phyloP scores from a whole-genome alignment of 2,888 invertebrate genomes.

The Sinelater perroti region DNA sequence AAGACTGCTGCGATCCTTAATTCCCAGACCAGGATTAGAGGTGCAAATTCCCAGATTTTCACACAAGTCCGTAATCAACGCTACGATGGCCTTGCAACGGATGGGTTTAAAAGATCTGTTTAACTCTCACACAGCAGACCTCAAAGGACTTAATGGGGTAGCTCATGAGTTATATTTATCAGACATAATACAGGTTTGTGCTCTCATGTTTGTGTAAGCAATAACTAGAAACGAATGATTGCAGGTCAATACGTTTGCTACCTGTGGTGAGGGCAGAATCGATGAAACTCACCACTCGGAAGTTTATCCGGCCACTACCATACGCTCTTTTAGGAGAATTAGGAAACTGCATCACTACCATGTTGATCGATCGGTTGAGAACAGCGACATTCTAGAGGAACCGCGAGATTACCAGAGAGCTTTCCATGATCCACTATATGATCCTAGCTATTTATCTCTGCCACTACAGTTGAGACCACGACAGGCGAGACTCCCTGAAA shows the following conservation, averaged over 20 bases:
- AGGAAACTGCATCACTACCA: constrained; percentile 51
- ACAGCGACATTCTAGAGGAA: constrained; percentile 56
- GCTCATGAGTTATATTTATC: constrained; percentile 83
- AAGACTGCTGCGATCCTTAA: constrained; percentile 74
- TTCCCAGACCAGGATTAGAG: constrained; percentile 80
- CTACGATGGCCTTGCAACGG: constrained; percentile 77
- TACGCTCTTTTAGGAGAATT: constrained; percentile 50
- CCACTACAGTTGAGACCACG: constrained; percentile 76
- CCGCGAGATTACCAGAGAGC: constrained; percentile 73
- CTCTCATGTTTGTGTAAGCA: too few relatives aligned
- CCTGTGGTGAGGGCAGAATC: constrained; percentile 78
- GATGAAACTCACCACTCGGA: constrained; percentile 82
- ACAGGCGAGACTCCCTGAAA: constrained; percentile 75
- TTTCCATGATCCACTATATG: constrained; percentile 72
- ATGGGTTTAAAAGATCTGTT: constrained; percentile 87
- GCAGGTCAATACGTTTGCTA: constrained; percentile 84
- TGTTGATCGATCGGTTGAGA: constrained; percentile 43
- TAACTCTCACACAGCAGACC: constrained; percentile 77
- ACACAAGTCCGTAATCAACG: constrained; percentile 83
- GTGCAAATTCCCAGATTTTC: constrained; percentile 86
- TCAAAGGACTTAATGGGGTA: constrained; percentile 82
- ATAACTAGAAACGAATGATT: too few relatives aligned
- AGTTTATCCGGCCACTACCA: constrained; percentile 78
- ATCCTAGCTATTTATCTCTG: constrained; percentile 64
- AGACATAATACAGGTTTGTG: constrained; percentile 84